Conservation (phyloP, 2,113 vertebrate genomes). For the Chamaea fasciata region DNA sequence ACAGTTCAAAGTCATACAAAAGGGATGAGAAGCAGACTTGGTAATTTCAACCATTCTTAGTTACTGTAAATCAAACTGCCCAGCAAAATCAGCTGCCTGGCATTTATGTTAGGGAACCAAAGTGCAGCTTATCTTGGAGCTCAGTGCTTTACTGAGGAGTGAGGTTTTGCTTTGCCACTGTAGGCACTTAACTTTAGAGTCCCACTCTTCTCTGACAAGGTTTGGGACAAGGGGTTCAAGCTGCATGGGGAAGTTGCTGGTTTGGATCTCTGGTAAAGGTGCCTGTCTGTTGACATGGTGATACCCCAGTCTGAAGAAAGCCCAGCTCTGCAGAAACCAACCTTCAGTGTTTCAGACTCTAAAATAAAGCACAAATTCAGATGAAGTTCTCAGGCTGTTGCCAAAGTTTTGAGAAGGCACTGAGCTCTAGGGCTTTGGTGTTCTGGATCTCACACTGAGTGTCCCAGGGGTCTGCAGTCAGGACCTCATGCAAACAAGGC, state of each 20-base stretch:
- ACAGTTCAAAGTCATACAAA: not conserved
- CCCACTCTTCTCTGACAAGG: not conserved
- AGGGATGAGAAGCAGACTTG: not conserved
- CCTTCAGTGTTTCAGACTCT: not conserved
- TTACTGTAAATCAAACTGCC: not conserved
- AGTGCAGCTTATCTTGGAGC: not conserved
- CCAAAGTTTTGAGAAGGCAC: not conserved
- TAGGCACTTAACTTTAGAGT: not conserved
- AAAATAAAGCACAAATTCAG: not conserved
- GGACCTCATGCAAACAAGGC: not conserved
- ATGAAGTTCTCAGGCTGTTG: not conserved
- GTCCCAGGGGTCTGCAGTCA: not conserved
- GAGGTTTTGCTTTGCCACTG: not conserved
- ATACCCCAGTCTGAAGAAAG: not conserved
- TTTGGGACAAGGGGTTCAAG: not conserved
- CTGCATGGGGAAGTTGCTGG: not conserved
- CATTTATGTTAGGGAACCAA: not conserved
- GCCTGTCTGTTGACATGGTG: not conserved
- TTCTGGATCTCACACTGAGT: fast-evolving
- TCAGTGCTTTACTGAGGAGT: not conserved
- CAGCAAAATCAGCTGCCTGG: not conserved
- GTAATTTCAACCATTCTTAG: not conserved
- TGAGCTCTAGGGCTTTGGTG: not conserved
- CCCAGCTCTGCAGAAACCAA: not conserved
- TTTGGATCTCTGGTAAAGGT: not conserved